Base-by-base conservation (phyloP, 2,888 invertebrate genomes). In the Agrilus biguttatus region DNA sequence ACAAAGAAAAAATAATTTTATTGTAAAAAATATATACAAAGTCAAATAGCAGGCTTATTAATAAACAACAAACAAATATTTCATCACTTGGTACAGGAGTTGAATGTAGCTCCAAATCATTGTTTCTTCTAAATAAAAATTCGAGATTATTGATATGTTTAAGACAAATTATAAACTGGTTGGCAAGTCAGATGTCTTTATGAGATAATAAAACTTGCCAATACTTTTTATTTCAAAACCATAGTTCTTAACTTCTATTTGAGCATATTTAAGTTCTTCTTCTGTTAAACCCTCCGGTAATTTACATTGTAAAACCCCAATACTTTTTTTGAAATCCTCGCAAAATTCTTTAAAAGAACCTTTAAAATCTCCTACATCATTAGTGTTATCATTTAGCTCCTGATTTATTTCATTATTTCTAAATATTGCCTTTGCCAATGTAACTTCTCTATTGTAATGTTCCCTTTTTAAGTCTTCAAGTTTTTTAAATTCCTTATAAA, bases 401-500 rank as follows among this genome's bases (percentile, higher is more conserved):
- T 50, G 50, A 40, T 49, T 43, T 34, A 42, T 32, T 14, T 41
- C 37, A 14, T 41, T 45, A 37, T 48, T 56, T 51, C 43, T 55
- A 54, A 49, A 61, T 41, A 44, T 62, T 42, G 57, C 61, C 63
- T 67, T 62, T 45, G 57, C 57, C 36, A 60, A 43, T 17, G 46
- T 41, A 14, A 44, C 42, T 38, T 60, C 55, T 57, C 59, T 51
- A 44, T 53, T 44, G 13, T 43, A 47, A 45, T 63, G 65, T 5
- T 59, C 55, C 37, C 61, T 58, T 42, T 56, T 59, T 32, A 65
- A 60, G 36, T 56, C 62, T 35, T 63, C 51, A 35, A 79, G 59
- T 14, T 67, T 52, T 10, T 69, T 55, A 33, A 77, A 65, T 65
- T 81, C 80, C 3, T 63, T 62, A 21, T 67, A 59, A 17, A 82